Evolutionary conservation across 1,140 invertebrate genomes (phyloP).

Genomic region (Drosophila lini): DNA sequence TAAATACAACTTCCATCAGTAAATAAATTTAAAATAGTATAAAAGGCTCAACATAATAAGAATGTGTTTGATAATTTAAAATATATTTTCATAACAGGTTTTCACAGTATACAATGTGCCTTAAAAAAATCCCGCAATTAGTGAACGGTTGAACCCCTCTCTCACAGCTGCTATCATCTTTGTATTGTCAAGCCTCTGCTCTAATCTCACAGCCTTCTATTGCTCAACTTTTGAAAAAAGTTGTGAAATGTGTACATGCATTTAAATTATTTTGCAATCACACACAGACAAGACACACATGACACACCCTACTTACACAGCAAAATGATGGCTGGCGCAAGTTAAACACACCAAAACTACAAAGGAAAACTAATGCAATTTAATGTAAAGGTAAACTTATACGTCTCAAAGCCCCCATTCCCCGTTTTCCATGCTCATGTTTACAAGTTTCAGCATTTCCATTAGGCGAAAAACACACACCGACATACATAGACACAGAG

Average conservation of each 20-base stretch:
- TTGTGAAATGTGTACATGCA: slow-evolving; percentile 44
- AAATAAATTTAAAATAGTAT: not conserved
- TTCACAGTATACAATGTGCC: not conserved
- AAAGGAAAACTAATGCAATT: slow-evolving; percentile 61
- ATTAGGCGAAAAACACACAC: slow-evolving; percentile 59
- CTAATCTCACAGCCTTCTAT: slow-evolving; percentile 29
- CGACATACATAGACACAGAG: slow-evolving; percentile 22
- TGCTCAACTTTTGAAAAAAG: slow-evolving; percentile 20
- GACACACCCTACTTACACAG: slow-evolving; percentile 43
- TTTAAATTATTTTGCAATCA: slow-evolving; percentile 42
- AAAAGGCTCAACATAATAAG: not conserved
- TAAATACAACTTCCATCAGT: not conserved
- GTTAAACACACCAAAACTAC: slow-evolving; percentile 46
- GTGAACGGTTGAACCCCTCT: slow-evolving; percentile 7
- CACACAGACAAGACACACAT: slow-evolving; percentile 22
- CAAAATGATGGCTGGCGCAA: slow-evolving; percentile 10
- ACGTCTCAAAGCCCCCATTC: slow-evolving; percentile 20
- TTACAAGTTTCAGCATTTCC: slow-evolving; percentile 75
- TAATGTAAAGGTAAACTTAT: slow-evolving; percentile 63
- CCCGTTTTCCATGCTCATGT: slow-evolving; percentile 31
- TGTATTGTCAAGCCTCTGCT: slow-evolving; percentile 28
- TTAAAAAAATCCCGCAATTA: slow-evolving; percentile 19
- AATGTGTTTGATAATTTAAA: not conserved
- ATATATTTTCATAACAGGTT: not conserved
- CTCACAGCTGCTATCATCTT: slow-evolving; percentile 3